Base-by-base conservation (phyloP, 2,113 vertebrate species). In the Nothobranchius furzeri region DNA sequence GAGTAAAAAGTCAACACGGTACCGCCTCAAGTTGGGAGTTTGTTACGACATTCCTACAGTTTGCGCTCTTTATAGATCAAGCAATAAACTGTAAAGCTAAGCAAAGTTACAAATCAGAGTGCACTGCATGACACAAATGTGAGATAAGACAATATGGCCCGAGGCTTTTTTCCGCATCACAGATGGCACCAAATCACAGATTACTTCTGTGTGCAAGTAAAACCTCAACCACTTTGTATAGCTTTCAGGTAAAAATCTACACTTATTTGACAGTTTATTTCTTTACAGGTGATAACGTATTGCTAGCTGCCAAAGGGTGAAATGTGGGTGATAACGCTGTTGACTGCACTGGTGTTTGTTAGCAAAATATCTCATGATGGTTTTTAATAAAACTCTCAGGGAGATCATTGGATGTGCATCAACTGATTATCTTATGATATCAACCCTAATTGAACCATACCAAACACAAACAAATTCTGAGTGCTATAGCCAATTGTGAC, bases 11-110 rank as follows among this genome's bases (percentile, higher is more conserved):
- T 59, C 49, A 43, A 36, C 57, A 12, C 6, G 12, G 45, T 61
- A 64, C 50, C 64, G 52, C 64, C 53, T 75, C n/a, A 67, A 71
- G 67, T 60, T 45, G 59, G 20, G 43, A 64, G 55, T 49, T 46
- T 40, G 37, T 9, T 40, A 7, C 37, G 1, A 8, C 37, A 9
- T 40, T 35, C 60, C 30, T 49, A 59, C 40, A 63, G 60, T 40
- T 12, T 20, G 20, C 14, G 37, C 14, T 69, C 45, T 43, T 42
- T 20, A 52, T 13, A 55, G 8, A 54, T 40, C 15, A 25, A 11
- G 7, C 52, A 36, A 70, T 50, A 40, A 48, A 58, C n/a, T 17
- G 35, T 9, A 51, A 35, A 9, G 46, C 9, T 11, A 46, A 60
- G 30, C 42, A 59, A 17, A 60, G 57, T 35, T n/a, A 43, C 30